Conservation (phyloP, 2,888 invertebrate species). For the Tipula helvola region DNA sequence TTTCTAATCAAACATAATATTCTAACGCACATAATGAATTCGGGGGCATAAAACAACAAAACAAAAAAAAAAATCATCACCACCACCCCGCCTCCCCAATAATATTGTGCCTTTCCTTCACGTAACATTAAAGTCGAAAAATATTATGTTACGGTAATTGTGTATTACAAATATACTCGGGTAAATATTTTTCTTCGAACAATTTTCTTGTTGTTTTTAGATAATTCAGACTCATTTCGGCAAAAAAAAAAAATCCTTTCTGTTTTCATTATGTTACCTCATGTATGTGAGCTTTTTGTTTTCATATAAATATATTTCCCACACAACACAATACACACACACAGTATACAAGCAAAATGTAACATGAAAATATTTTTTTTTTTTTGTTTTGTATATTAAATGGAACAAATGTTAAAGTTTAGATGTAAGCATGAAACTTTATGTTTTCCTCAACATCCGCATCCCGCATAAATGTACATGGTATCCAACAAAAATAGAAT, state of each 20-base stretch:
- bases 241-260: background rate
- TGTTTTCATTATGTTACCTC: background rate
- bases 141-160: constrained; percentile 4
- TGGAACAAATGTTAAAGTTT: background rate
- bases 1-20: background rate
- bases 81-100: background rate
- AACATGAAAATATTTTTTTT: background rate
- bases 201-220: background rate
- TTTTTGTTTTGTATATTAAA: background rate
- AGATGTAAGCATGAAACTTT: background rate
- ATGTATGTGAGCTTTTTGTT: background rate
- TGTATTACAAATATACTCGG: background rate
- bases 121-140: background rate
- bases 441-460: background rate
- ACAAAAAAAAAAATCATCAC: background rate
- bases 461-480: background rate
- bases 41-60: background rate
- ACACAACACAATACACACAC: background rate
- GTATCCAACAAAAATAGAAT: background rate
- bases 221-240: background rate
- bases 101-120: background rate
- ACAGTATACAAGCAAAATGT: background rate
- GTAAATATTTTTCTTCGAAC: background rate
- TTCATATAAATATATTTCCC: background rate
- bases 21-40: background rate